Conservation (phyloP, 2,888 invertebrate genomes). For the Digitonthophagus gazella region DNA sequence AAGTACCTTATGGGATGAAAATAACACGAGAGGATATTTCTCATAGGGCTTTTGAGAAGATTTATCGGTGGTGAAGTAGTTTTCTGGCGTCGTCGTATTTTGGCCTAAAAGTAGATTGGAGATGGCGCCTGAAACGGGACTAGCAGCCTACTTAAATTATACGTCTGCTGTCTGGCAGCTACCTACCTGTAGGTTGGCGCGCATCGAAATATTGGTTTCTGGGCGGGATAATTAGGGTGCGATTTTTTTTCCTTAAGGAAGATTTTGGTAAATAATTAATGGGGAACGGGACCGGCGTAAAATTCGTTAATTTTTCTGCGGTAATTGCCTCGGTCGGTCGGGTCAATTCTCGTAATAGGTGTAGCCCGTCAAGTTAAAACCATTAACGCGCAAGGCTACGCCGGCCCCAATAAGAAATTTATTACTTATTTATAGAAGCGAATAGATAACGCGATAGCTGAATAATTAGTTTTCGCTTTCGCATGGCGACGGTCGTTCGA, state of each 20-base stretch:
- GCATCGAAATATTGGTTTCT: not conserved
- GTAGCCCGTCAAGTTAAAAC: not conserved
- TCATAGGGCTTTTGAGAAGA: not conserved
- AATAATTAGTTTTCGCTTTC: not conserved
- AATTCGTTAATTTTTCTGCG: not conserved
- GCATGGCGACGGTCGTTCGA: not conserved
- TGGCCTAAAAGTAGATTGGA: not conserved
- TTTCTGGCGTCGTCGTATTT: not conserved
- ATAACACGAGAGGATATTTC: no score
- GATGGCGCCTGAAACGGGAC: not conserved
- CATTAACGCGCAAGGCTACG: not conserved
- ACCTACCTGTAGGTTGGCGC: not conserved
- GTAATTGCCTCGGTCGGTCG: not conserved
- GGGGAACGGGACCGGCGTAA: not conserved
- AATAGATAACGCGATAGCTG: not conserved
- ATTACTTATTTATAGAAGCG: not conserved
- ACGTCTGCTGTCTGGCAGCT: not conserved
- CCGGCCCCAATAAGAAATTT: not conserved
- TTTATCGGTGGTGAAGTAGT: not conserved
- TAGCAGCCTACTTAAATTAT: not conserved
- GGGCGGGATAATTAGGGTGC: not conserved
- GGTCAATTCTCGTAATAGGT: not conserved
- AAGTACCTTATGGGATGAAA: no score
- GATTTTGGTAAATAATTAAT: not conserved
- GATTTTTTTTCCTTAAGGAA: not conserved